Conservation (phyloP, 2,888 invertebrate genomes). For the Polymixis flavicincta region DNA sequence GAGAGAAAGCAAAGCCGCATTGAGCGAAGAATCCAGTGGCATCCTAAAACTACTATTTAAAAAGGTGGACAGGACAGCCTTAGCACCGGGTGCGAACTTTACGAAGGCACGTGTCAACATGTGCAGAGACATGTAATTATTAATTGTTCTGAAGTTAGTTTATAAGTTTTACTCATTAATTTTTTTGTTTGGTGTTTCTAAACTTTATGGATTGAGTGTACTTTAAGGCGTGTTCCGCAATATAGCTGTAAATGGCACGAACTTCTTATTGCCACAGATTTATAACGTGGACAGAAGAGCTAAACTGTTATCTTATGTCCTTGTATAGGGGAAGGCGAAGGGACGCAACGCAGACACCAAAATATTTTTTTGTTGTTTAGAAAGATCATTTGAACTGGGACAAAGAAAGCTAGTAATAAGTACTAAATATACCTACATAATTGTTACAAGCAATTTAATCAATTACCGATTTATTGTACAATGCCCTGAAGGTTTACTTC, state of each 20-base stretch:
- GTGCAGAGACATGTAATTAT: too few relatives aligned
- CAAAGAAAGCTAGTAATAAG: not conserved
- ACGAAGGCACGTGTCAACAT: not conserved
- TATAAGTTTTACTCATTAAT: too few relatives aligned
- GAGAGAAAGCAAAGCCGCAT: not conserved
- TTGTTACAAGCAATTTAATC: not conserved
- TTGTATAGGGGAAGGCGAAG: not conserved
- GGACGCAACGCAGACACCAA: not conserved
- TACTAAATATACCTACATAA: not conserved
- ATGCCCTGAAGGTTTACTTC: not conserved
- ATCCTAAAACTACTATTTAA: not conserved
- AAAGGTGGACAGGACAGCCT: not conserved
- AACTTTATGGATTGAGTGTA: not conserved
- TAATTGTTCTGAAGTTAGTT: too few relatives aligned
- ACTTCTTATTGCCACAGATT: constrained; percentile 22
- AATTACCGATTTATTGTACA: not conserved
- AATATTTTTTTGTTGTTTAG: too few relatives aligned
- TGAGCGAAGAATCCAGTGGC: not conserved
- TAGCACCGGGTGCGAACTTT: too few relatives aligned
- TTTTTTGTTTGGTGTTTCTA: not conserved
- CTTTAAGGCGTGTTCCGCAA: not conserved
- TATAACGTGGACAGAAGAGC: not conserved
- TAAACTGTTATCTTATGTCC: not conserved
- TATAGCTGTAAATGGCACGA: not conserved
- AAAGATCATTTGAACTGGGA: too few relatives aligned